Evolutionary conservation across 2,888 invertebrate species (phyloP).

Genomic region (Drosophila rubida): DNA sequence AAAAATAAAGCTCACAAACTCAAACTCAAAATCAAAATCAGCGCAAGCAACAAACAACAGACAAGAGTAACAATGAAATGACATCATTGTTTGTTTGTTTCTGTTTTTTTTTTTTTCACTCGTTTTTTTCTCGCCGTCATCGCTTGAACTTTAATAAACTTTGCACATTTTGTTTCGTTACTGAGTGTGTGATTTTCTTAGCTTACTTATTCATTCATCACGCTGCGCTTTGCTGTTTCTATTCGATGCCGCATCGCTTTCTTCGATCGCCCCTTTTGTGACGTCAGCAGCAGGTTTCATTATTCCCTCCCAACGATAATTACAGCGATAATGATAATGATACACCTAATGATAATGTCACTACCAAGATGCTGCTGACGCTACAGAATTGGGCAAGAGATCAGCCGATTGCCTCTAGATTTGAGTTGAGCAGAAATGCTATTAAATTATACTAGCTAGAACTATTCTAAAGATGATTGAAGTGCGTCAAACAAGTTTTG

Average conservation of each 20-base stretch:
- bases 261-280: constrained; percentile 23
- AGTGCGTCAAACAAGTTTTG: neutral
- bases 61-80: constrained; percentile 41
- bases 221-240: constrained; percentile 45
- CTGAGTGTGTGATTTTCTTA: constrained; percentile 21
- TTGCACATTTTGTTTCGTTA: constrained; percentile 58
- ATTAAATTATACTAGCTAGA: neutral
- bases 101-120: constrained; percentile 9
- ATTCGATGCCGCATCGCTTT: constrained; percentile 6
- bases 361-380: constrained; percentile 25
- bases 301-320: constrained; percentile 19
- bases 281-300: constrained; percentile 54
- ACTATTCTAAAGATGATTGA: neutral
- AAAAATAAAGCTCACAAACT: constrained; percentile 7
- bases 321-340: constrained; percentile 16
- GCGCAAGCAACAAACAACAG: constrained; percentile 24
- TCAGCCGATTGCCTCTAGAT: constrained; percentile 10
- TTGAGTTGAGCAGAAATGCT: neutral
- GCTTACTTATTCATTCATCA: constrained; percentile 40
- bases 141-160: constrained; percentile 75
- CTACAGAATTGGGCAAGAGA: constrained; percentile 11
- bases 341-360: constrained; percentile 19
- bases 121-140: constrained; percentile 16
- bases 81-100: constrained; percentile 62
- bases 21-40: constrained; percentile 34